phyloP scores from a whole-genome alignment of 2,797 vertebrate species.

The Pelochelys cantorii region DNA sequence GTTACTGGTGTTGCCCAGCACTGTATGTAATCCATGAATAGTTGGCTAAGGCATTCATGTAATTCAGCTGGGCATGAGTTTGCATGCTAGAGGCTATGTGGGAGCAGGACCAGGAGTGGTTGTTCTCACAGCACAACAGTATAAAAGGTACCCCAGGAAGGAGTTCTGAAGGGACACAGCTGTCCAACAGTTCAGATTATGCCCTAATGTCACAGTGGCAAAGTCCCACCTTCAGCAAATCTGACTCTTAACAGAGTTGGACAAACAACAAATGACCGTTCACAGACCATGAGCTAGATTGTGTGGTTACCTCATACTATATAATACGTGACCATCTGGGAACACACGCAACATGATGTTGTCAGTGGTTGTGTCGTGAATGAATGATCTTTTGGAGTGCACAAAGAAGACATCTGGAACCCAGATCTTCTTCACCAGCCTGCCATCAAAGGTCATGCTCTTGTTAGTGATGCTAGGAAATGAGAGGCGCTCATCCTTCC shows the following conservation, averaged over 20 bases:
- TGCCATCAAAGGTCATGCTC: constrained; percentile 96
- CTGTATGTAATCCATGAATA: neutral
- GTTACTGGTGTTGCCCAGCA: neutral
- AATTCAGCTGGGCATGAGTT: neutral
- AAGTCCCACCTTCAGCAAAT: neutral
- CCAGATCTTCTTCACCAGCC: constrained; percentile 98
- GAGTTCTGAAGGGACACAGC: neutral
- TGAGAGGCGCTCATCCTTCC: constrained; percentile 94
- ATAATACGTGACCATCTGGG: constrained; percentile 95
- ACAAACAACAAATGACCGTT: neutral
- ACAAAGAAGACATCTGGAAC: constrained; percentile 98
- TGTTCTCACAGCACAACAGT: neutral
- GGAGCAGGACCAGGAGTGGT: neutral
- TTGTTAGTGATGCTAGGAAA: constrained; percentile 94
- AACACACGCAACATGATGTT: constrained; percentile 97
- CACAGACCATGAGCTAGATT: neutral
- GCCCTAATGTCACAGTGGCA: neutral
- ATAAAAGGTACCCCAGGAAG: neutral
- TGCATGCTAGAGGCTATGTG: neutral
- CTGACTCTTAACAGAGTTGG: neutral
- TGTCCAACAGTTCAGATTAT: neutral
- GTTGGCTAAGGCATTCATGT: neutral
- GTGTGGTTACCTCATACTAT: constrained; percentile 91
- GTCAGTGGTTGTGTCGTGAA: constrained; percentile 94
- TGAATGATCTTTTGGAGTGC: constrained; percentile 97